These are phyloP conservation scores for Amblyteles armatorius DNA, from an alignment of 2,888 invertebrate species.

Conservation along the genomic window DNA sequence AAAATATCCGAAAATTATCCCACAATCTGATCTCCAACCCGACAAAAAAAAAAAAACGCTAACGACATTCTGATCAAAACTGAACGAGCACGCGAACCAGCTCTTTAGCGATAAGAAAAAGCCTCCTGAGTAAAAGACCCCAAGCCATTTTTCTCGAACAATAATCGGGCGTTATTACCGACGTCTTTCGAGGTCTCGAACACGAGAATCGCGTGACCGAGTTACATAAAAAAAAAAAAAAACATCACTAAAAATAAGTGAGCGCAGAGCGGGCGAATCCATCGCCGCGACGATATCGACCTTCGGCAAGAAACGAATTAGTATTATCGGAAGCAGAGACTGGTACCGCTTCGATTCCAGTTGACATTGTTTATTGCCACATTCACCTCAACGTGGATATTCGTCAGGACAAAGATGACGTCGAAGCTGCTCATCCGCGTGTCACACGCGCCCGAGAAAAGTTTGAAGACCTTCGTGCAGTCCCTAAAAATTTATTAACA, in stretches of 20 bases:
- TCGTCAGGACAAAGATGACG: not conserved
- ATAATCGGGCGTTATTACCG: no score
- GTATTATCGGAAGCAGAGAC: slow-evolving; percentile 68
- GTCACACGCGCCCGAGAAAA: slow-evolving; percentile 43
- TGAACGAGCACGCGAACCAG: not conserved
- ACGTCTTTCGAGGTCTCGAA: slow-evolving; percentile 36
- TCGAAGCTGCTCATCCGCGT: slow-evolving; percentile 39
- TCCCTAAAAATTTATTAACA: slow-evolving; percentile 25
- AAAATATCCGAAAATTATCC: not conserved
- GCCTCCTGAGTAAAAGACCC: not conserved
- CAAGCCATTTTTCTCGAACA: slow-evolving; percentile 10
- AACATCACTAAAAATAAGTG: not conserved
- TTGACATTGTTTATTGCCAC: slow-evolving; percentile 58
- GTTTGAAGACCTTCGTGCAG: slow-evolving; percentile 53
- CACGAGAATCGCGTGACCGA: slow-evolving; percentile 67
- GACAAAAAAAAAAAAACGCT: no score
- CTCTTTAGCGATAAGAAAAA: not conserved
- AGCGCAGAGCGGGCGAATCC: slow-evolving; percentile 26
- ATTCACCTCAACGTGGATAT: not conserved
- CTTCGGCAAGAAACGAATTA: slow-evolving; percentile 62
- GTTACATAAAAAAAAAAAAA: slow-evolving; percentile 10
- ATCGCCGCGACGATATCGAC: slow-evolving; percentile 67
- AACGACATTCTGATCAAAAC: not conserved
- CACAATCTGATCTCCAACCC: not conserved
- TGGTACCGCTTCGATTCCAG: slow-evolving; percentile 66